These are phyloP conservation scores for Semaprochilodus insignis DNA, from an alignment of 2,797 vertebrate genomes.

Conservation along the genomic window DNA sequence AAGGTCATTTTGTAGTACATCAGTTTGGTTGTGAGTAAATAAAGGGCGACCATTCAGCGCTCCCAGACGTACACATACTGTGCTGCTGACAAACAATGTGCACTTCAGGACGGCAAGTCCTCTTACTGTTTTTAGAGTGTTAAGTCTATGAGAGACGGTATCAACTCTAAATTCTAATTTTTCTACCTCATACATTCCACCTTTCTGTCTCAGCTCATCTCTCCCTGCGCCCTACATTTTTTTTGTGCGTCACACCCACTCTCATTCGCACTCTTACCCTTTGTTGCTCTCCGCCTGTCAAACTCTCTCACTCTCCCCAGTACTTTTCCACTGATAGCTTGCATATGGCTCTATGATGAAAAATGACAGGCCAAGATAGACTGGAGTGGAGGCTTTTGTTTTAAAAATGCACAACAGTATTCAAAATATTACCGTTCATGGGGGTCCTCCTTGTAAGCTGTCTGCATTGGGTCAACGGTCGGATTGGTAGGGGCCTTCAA, in stretches of 20 bases:
- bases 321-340: constrained; percentile 53
- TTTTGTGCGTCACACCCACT: constrained; percentile 5
- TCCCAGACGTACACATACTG: background rate
- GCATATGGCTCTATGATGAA: background rate
- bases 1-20: background rate
- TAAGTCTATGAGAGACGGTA: background rate
- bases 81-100: background rate
- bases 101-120: background rate
- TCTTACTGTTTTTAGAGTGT: constrained; percentile 15
- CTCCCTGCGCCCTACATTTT: constrained; percentile 8
- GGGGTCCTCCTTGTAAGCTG: background rate
- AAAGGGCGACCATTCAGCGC: background rate
- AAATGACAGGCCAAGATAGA: background rate
- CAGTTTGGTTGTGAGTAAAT: background rate
- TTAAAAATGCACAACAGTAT: background rate
- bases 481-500: no score
- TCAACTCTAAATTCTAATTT: background rate
- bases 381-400: background rate
- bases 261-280: constrained; percentile 9
- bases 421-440: background rate
- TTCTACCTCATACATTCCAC: constrained; percentile 3
- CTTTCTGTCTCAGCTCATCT: background rate
- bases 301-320: background rate
- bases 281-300: constrained; percentile 18
- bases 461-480: no score